These are phyloP conservation scores for Julus scanicus DNA, from an alignment of 2,888 invertebrate genomes.

Conservation along the genomic window DNA sequence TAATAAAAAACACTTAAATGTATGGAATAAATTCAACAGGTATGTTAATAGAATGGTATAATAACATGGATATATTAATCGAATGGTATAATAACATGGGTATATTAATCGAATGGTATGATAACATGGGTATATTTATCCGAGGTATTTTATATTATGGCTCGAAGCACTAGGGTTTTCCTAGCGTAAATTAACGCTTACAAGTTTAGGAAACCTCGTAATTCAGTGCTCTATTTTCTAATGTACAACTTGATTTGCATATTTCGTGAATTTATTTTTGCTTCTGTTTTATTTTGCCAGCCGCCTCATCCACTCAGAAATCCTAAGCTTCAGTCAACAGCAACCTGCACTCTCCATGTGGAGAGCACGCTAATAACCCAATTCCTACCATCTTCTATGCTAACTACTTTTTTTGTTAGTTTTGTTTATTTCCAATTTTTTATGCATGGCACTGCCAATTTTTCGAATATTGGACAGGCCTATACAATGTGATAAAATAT, in stretches of 20 bases:
- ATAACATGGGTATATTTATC: too few species aligned
- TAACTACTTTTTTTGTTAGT: neutral
- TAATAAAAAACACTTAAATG: too few species aligned
- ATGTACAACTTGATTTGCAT: neutral
- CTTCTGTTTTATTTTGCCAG: slow-evolving; percentile 22
- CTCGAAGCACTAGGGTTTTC: too few species aligned
- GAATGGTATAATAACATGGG: too few species aligned
- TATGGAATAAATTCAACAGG: too few species aligned
- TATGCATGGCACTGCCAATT: neutral
- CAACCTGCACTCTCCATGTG: neutral
- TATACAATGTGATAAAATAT: neutral
- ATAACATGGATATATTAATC: too few species aligned
- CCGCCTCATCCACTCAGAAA: slow-evolving; percentile 39
- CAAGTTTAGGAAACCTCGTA: too few species aligned
- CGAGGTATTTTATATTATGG: too few species aligned
- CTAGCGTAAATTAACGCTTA: too few species aligned
- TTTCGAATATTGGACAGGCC: neutral
- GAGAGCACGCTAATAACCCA: slow-evolving; percentile 6
- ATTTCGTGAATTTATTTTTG: neutral
- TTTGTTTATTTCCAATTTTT: neutral
- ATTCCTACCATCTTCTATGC: neutral
- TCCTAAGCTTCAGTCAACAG: slow-evolving; percentile 39
- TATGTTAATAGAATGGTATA: too few species aligned
- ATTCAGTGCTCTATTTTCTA: neutral
- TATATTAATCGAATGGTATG: too few species aligned